A percentile compares a stretch with the other conserved stretches of the same genome.
Evolutionary conservation across 1,140 invertebrate species (phyloP).

Genomic region (Bombus confusus): DNA sequence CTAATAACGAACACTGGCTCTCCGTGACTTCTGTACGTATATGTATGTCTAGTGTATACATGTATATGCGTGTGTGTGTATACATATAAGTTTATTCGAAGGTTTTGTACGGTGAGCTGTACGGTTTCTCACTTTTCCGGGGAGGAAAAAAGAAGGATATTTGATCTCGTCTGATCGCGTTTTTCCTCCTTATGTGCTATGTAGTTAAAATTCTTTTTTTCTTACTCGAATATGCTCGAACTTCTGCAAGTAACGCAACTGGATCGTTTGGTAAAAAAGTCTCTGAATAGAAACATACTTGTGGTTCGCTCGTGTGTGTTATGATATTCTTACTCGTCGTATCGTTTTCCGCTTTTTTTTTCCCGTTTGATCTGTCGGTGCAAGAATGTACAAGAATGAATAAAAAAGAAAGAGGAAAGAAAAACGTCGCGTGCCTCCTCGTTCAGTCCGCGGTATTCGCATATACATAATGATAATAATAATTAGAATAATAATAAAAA

Average conservation of each 20-base stretch:
- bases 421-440: slow-evolving; percentile 52
- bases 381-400: slow-evolving; percentile 42
- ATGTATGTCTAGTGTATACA: neutral
- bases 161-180: neutral
- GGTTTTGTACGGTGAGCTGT: neutral
- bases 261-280: slow-evolving; percentile 8
- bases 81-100: neutral
- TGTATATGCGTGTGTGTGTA: neutral
- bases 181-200: neutral
- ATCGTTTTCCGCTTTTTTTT: neutral
- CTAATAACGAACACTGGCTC: slow-evolving; percentile 74
- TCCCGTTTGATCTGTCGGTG: neutral
- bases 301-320: neutral
- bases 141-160: neutral
- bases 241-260: neutral
- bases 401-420: slow-evolving; percentile 31
- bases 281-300: slow-evolving; percentile 4
- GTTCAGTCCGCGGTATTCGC: slow-evolving; percentile 56
- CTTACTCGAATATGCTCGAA: neutral
- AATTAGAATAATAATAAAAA: slow-evolving; percentile 39
- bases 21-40: slow-evolving; percentile 51
- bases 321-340: neutral
- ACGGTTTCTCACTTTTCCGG: neutral
- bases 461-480: slow-evolving; percentile 60
- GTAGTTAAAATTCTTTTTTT: neutral